Percentiles rank a stretch among this genome's conserved stretches.
phyloP scores from a whole-genome alignment of 2,888 invertebrate species.

The Hydrotaea cyrtoneurina region DNA sequence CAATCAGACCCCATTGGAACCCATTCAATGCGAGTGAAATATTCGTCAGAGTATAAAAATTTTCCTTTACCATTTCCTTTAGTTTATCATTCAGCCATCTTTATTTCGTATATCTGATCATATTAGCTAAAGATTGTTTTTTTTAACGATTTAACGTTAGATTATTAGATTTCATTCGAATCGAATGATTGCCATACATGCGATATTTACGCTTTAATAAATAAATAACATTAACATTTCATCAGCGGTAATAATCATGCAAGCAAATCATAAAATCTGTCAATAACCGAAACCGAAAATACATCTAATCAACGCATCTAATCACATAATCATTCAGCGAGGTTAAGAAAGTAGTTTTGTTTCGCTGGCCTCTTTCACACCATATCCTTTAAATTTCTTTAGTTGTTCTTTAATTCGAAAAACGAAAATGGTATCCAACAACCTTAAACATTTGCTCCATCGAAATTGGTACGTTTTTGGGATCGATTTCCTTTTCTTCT shows the following conservation, averaged over 20 bases:
- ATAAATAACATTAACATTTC: neutral
- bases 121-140: too few relatives aligned
- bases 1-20: too few relatives aligned
- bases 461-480: neutral
- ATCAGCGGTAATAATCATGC: neutral
- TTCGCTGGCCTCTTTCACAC: neutral
- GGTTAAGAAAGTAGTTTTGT: neutral
- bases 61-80: too few relatives aligned
- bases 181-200: neutral
- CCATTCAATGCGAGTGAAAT: too few relatives aligned
- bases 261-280: slow-evolving; percentile 6
- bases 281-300: neutral
- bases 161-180: neutral
- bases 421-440: neutral
- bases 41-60: too few relatives aligned
- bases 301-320: neutral
- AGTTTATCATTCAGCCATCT: too few relatives aligned
- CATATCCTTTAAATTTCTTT: neutral
- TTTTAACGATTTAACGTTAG: too few relatives aligned
- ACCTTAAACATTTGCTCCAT: slow-evolving; percentile 6
- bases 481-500: slow-evolving; percentile 30
- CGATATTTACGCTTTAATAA: neutral
- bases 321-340: neutral
- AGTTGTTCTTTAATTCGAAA: too few relatives aligned
- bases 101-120: too few relatives aligned